phyloP scores from a whole-genome alignment of 2,888 invertebrate species.

The Cephalotes varians region DNA sequence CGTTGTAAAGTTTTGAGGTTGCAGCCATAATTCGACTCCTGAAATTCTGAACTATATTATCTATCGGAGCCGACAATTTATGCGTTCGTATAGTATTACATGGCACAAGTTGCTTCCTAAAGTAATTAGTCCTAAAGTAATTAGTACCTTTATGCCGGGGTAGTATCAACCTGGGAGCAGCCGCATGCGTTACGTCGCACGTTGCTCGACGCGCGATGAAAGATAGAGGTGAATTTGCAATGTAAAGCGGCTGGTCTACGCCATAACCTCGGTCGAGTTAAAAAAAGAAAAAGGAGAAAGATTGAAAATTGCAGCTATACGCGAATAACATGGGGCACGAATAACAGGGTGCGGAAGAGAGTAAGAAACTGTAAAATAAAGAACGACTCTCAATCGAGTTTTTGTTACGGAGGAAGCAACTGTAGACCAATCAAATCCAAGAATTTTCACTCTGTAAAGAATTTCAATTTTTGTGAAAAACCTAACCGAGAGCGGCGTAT shows the following conservation, averaged over 20 bases:
- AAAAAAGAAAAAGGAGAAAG: neutral
- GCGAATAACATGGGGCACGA: neutral
- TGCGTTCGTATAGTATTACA: conserved; percentile 58
- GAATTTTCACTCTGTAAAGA: neutral
- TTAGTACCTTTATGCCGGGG: conserved; percentile 67
- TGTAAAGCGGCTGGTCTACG: conserved; percentile 17
- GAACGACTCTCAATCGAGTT: neutral
- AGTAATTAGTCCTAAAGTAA: conserved; percentile 71
- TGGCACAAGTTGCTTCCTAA: conserved; percentile 65
- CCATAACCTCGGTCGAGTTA: conserved; percentile 8
- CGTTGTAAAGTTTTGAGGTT: conserved; percentile 21
- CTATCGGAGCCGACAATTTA: conserved; percentile 64
- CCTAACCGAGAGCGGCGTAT: conserved; percentile 48
- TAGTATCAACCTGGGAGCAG: conserved; percentile 64
- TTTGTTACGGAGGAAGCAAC: neutral
- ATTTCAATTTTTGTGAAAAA: conserved; percentile 56
- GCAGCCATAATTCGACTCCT: conserved; percentile 27
- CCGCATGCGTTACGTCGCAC: conserved; percentile 53
- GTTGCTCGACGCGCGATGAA: conserved; percentile 48
- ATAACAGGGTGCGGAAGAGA: neutral
- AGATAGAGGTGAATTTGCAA: conserved; percentile 53
- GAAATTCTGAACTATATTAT: conserved; percentile 62
- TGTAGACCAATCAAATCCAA: neutral
- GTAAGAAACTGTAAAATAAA: neutral
- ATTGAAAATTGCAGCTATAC: conserved; percentile 14